Evolutionary conservation across 2,888 invertebrate genomes (phyloP).

Genomic region (Mechanitis mazaeus): DNA sequence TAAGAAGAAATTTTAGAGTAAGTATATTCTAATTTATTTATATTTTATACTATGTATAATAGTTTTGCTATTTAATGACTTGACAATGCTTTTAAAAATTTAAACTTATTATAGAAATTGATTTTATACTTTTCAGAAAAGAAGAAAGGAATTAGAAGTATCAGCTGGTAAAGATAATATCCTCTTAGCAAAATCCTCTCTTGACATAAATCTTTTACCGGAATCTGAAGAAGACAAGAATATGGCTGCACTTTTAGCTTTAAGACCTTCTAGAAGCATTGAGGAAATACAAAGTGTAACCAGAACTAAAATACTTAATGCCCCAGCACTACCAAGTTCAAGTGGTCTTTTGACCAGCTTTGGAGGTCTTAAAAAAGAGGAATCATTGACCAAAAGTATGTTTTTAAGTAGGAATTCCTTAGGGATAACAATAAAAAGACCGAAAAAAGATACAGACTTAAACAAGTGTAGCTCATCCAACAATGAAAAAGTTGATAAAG

Average conservation of each 20-base stretch:
- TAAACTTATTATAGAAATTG: too few species aligned
- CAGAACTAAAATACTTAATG: conserved; percentile 70
- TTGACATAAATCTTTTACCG: conserved; percentile 85
- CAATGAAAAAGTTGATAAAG: conserved; percentile 13
- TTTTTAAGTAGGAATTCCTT: conserved; percentile 53
- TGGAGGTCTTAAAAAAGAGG: conserved; percentile 76
- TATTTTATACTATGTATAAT: background rate
- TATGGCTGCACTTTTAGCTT: conserved; percentile 84
- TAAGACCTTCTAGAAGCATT: conserved; percentile 79
- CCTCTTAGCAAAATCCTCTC: conserved; percentile 83
- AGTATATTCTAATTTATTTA: conserved; percentile 34
- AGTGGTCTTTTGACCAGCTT: conserved; percentile 67
- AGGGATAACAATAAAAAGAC: conserved; percentile 58
- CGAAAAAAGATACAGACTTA: conserved; percentile 11
- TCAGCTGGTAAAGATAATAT: conserved; percentile 81
- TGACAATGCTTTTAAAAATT: too few species aligned
- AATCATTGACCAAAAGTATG: conserved; percentile 59
- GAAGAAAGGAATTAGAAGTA: conserved; percentile 85
- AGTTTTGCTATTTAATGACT: background rate
- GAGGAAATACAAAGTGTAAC: conserved; percentile 73
- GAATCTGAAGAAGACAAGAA: conserved; percentile 88
- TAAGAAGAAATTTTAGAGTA: conserved; percentile 92
- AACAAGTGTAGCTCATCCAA: conserved; percentile 11
- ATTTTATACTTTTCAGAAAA: conserved; percentile 52
- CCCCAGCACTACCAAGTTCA: conserved; percentile 75